Conservation (phyloP, 1,140 invertebrate genomes). For the Hyphantria cunea region DNA sequence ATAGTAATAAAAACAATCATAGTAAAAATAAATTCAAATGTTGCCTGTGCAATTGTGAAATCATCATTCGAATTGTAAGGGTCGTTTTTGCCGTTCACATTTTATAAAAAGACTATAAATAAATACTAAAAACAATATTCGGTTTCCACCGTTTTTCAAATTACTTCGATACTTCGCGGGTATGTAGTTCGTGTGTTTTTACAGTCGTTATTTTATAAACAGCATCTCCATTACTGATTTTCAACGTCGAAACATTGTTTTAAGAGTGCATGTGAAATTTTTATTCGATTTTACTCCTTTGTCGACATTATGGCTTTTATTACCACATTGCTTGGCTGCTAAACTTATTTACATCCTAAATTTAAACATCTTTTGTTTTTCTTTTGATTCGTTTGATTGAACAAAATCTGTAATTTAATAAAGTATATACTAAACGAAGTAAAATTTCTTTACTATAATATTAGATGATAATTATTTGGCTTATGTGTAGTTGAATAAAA, state of each 20-base stretch:
- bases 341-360: too few species aligned
- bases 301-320: background rate
- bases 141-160: conserved; percentile 10
- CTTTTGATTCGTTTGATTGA: too few species aligned
- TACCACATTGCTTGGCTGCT: background rate
- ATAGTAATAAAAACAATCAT: too few species aligned
- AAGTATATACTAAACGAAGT: too few species aligned
- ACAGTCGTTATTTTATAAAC: conserved; percentile 19
- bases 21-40: too few species aligned
- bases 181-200: conserved; percentile 12
- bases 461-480: too few species aligned
- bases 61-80: background rate
- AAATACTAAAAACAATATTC: background rate
- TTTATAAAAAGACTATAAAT: conserved; percentile 1
- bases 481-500: too few species aligned
- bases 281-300: background rate
- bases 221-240: conserved; percentile 17
- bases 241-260: conserved; percentile 9
- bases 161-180: conserved; percentile 3
- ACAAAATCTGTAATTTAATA: too few species aligned
- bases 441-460: too few species aligned
- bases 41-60: too few species aligned
- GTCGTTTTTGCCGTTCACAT: background rate
- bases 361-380: too few species aligned
- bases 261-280: conserved; percentile 7